Evolutionary conservation across 1,140 invertebrate species (phyloP), one percentile per base, ranked within the genome.

Genomic region (Eumaeus atala): DNA sequence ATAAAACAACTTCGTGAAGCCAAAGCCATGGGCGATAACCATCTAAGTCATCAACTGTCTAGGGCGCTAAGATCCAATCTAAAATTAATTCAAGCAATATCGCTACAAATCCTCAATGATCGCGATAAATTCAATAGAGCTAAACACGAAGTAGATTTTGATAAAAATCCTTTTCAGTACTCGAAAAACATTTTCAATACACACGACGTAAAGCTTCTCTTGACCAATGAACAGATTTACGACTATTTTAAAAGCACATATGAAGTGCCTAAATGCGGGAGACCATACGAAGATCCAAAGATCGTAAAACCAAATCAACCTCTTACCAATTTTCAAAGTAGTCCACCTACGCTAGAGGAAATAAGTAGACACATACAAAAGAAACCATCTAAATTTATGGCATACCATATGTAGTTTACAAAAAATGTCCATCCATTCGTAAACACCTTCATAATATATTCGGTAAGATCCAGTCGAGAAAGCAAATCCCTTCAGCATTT

Each of bases 111-210:
- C 11, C 8, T 14, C 11, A 44, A 44, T 3, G 17, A 44, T 14
- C 40, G 17, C 40, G 17, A 44, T 44, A 44, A 44, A 14, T 44
- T 44, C 6, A 17, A 14, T n/a, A 4, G 40, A 17, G 40, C 9
- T 6, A 44, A 14, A 44, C 40, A 44, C 17, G 40, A 44, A 44
- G 40, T 44, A 16, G 16, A 47, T 9, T 47, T 47, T 47, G 16
- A 47, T 47, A 47, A 47, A 47, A 47, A 47, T 17, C 42, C 42
- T 47, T 14, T 47, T 14, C 16, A 47, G 42, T 47, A 47, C 42
- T 47, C 42, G 17, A 47, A 17, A 47, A 47, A 17, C 11, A 47
- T 47, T 47, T 47, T 47, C 42, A 47, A 14, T 14, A 17, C n/a
- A 17, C 42, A 47, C n/a, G 17, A 3, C 9, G 9, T 5, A 47